Conservation (phyloP, 2,888 invertebrate species). For the Aleiodes alternator region DNA sequence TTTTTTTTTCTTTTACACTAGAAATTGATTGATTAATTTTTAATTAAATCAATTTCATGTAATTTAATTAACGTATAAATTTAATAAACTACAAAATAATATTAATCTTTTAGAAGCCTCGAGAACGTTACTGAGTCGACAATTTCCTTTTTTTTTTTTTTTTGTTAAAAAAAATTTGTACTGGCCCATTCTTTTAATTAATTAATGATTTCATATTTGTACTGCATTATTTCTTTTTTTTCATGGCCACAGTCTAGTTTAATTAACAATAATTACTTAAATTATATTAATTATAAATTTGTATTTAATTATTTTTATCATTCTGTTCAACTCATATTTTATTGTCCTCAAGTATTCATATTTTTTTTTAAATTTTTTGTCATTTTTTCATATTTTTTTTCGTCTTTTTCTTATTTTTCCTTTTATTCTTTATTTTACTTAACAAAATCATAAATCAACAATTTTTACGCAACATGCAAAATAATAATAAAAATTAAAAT, state of each 20-base stretch:
- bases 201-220: constrained; percentile 44
- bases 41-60: constrained; percentile 33
- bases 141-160: constrained; percentile 3
- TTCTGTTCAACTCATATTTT: constrained; percentile 16
- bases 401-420: background rate
- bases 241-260: constrained; percentile 46
- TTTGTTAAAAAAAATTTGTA: constrained; percentile 38
- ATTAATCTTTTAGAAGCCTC: constrained; percentile 36
- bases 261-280: constrained; percentile 28
- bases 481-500: constrained; percentile 56
- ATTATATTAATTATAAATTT: constrained; percentile 29
- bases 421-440: constrained; percentile 38
- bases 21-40: too few relatives aligned
- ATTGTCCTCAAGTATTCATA: constrained; percentile 22
- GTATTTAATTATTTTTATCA: background rate
- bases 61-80: constrained; percentile 24
- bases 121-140: constrained; percentile 43
- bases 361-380: background rate
- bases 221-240: constrained; percentile 36
- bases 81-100: constrained; percentile 17
- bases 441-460: constrained; percentile 63
- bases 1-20: too few relatives aligned
- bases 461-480: constrained; percentile 68
- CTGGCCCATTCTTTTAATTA: constrained; percentile 41
- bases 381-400: background rate